Percentiles rank a stretch among this genome's conserved stretches.
phyloP scores from a whole-genome alignment of 2,888 invertebrate genomes.

The Chymomyza caudatula region DNA sequence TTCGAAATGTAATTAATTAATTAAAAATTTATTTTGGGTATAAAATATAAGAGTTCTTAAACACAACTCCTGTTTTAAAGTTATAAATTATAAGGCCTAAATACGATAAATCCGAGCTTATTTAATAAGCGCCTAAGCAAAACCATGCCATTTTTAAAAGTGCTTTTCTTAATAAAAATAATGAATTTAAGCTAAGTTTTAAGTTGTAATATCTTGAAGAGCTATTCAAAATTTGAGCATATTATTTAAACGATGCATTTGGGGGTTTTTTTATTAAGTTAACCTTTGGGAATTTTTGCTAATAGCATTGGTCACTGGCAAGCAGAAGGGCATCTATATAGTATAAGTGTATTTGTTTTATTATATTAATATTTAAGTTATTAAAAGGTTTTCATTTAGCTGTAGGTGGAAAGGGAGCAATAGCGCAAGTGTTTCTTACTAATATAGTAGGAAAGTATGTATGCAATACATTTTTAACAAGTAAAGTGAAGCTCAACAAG shows the following conservation, averaged over 20 bases:
- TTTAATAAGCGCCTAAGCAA: neutral
- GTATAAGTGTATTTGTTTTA: too few relatives aligned
- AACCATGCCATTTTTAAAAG: neutral
- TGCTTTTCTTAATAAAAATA: neutral
- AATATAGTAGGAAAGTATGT: slow-evolving; percentile 1
- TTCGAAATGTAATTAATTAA: too few relatives aligned
- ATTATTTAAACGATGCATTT: neutral
- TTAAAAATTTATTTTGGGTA: too few relatives aligned
- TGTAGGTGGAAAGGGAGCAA: neutral
- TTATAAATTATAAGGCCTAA: too few relatives aligned
- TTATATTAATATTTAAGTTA: neutral
- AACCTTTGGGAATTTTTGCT: neutral
- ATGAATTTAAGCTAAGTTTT: neutral
- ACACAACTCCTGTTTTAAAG: too few relatives aligned
- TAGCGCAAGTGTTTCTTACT: neutral
- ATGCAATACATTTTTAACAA: neutral
- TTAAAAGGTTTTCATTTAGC: neutral
- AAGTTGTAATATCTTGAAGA: neutral
- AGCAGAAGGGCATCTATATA: neutral
- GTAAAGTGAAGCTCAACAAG: slow-evolving; percentile 13
- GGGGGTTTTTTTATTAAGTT: neutral
- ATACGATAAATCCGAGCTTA: too few relatives aligned
- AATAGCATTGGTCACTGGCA: neutral
- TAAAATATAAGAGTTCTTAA: too few relatives aligned
- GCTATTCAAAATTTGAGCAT: neutral